Conservation (phyloP, 2,113 vertebrate genomes). For the Osmerus mordax region DNA sequence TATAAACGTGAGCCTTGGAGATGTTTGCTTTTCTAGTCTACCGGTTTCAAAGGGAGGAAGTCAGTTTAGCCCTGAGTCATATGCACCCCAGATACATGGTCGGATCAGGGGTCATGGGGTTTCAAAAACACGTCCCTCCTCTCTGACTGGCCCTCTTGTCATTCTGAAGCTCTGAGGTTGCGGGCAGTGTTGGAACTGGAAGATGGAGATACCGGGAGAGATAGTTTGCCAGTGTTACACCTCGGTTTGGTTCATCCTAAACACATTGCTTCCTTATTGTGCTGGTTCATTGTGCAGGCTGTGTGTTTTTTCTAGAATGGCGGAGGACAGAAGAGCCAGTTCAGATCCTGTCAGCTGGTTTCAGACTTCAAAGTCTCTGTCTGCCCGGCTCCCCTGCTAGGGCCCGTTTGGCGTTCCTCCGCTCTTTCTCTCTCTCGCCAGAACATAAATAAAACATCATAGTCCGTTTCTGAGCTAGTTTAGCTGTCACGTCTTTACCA, state of each 20-base stretch:
- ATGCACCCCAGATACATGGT: slow-evolving; percentile 11
- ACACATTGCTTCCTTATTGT: background rate
- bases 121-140: slow-evolving; percentile 3
- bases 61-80: slow-evolving; percentile 10
- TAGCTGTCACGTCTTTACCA: slow-evolving; percentile 56
- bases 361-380: slow-evolving; percentile 40
- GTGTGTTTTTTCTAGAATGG: background rate
- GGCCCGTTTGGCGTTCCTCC: slow-evolving; percentile 34
- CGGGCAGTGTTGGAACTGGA: background rate
- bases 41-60: slow-evolving; percentile 15
- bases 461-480: slow-evolving; percentile 50
- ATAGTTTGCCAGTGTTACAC: background rate
- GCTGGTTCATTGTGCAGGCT: background rate
- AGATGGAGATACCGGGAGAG: background rate
- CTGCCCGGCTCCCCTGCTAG: slow-evolving; percentile 2
- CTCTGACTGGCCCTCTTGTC: background rate
- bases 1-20: slow-evolving; percentile 1
- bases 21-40: slow-evolving; percentile 11
- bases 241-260: background rate
- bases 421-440: slow-evolving; percentile 30
- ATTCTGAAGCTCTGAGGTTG: background rate
- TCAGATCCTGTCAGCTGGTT: slow-evolving; percentile 38
- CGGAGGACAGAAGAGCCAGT: slow-evolving; percentile 35
- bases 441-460: slow-evolving; percentile 53
- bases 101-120: slow-evolving; percentile 27